Percentiles rank a stretch among this genome's conserved stretches.
phyloP scores from a whole-genome alignment of 2,888 invertebrate species.

The Prosopocoilus inquinatus region DNA sequence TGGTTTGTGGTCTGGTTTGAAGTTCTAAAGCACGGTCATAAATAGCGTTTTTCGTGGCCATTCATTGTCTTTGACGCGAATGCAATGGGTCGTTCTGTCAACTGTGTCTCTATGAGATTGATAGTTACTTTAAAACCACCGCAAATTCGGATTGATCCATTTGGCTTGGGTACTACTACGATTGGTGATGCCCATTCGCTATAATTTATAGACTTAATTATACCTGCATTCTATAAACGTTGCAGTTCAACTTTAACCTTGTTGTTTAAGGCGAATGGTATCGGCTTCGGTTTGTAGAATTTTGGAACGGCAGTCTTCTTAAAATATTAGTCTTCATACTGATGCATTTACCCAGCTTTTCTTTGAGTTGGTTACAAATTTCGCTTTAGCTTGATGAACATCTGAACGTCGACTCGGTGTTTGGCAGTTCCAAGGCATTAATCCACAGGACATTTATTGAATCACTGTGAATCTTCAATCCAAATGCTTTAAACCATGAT shows the following conservation, averaged over 20 bases:
- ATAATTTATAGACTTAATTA: slow-evolving; percentile 8
- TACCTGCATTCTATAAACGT: slow-evolving; percentile 4
- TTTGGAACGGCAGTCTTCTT: background rate
- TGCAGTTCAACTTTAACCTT: slow-evolving; percentile 12
- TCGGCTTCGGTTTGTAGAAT: slow-evolving; percentile 10
- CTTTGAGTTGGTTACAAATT: too few relatives aligned
- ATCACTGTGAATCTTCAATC: too few relatives aligned
- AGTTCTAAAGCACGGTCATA: slow-evolving; percentile 1
- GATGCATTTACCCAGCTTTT: too few relatives aligned
- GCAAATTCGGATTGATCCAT: slow-evolving; percentile 31
- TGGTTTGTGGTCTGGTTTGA: slow-evolving; percentile 4
- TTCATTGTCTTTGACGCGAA: slow-evolving; percentile 8
- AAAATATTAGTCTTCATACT: too few relatives aligned
- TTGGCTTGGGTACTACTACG: slow-evolving; percentile 30
- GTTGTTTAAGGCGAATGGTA: slow-evolving; percentile 13
- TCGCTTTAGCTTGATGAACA: too few relatives aligned
- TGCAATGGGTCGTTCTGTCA: background rate
- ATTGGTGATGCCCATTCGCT: slow-evolving; percentile 28
- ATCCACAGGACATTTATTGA: too few relatives aligned
- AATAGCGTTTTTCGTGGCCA: slow-evolving; percentile 1
- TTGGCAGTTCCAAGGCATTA: too few relatives aligned
- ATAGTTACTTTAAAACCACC: slow-evolving; percentile 36
- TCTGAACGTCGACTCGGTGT: too few relatives aligned
- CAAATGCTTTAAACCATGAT: too few relatives aligned
- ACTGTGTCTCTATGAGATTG: too few relatives aligned